Percentiles rank a stretch among this genome's conserved stretches.
Evolutionary conservation across 2,113 vertebrate species (phyloP).

Genomic region (Propithecus coquereli): DNA sequence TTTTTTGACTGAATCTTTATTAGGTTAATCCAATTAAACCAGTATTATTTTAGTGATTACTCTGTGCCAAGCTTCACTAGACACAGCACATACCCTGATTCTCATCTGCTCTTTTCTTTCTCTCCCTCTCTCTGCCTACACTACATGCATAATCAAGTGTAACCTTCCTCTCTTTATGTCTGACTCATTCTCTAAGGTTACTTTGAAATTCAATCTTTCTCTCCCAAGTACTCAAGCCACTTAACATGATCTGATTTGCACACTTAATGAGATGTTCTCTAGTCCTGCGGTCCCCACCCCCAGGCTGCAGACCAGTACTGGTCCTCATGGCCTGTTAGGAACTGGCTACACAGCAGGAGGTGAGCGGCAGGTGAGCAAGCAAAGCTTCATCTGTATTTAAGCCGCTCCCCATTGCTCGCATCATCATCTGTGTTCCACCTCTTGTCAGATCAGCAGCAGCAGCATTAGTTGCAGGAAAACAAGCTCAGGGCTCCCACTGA

Average conservation of each 20-base stretch:
- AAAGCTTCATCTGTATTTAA: no score
- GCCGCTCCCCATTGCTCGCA: no score
- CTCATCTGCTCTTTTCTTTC: no score
- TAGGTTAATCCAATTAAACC: slow-evolving; percentile 1
- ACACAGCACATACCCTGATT: neutral
- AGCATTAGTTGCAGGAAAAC: no score
- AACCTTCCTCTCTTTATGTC: neutral
- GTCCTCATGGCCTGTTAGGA: no score
- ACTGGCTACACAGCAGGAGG: no score
- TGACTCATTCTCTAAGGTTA: slow-evolving; percentile 5
- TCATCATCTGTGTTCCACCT: no score
- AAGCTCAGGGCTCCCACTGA: no score
- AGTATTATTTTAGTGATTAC: neutral
- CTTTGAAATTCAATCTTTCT: slow-evolving; percentile 45
- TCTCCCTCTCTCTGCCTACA: neutral
- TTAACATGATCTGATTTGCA: neutral
- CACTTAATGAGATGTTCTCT: slow-evolving; percentile 20
- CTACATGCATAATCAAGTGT: neutral
- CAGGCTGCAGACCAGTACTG: no score
- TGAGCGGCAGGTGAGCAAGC: no score
- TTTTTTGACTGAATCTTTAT: neutral
- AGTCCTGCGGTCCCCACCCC: neutral
- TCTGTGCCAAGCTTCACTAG: neutral
- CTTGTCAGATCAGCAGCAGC: no score
- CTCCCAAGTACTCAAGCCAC: neutral